A percentile compares a stretch with the other conserved stretches of the same genome.
Conservation (phyloP, 2,888 invertebrate species). For the Lithosia quadra region DNA sequence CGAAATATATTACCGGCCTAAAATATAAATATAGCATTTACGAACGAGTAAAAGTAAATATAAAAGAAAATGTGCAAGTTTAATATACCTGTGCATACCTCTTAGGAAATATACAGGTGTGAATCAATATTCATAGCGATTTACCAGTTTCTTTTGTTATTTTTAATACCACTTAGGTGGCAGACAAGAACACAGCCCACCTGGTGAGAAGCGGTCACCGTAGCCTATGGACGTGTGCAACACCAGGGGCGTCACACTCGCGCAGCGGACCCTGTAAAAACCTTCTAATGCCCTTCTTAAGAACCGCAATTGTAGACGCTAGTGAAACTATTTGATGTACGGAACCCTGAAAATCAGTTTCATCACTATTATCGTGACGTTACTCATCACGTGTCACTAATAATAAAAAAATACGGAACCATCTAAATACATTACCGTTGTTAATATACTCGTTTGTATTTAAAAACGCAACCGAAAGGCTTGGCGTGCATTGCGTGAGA, state of each 20-base stretch:
- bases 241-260: too few relatives aligned
- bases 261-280: too few relatives aligned
- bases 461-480: constrained; percentile 17
- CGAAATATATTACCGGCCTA: neutral
- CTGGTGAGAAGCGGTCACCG: too few relatives aligned
- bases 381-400: constrained; percentile 13
- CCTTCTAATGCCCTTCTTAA: too few relatives aligned
- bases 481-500: constrained; percentile 31
- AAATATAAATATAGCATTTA: constrained; percentile 1
- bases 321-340: too few relatives aligned
- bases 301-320: too few relatives aligned
- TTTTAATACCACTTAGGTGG: too few relatives aligned
- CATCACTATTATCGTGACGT: neutral
- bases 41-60: neutral
- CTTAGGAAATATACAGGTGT: neutral
- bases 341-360: neutral
- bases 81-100: neutral
- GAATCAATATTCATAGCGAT: too few relatives aligned
- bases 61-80: neutral
- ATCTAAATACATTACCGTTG: constrained; percentile 10
- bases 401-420: constrained; percentile 18
- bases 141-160: too few relatives aligned
- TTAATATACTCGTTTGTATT: constrained; percentile 13
- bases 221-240: too few relatives aligned
- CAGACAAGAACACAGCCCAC: too few relatives aligned